A percentile compares a stretch with the other conserved stretches of the same genome.
Conservation (phyloP, 2,888 invertebrate species). For the Mesoligia furuncula region DNA sequence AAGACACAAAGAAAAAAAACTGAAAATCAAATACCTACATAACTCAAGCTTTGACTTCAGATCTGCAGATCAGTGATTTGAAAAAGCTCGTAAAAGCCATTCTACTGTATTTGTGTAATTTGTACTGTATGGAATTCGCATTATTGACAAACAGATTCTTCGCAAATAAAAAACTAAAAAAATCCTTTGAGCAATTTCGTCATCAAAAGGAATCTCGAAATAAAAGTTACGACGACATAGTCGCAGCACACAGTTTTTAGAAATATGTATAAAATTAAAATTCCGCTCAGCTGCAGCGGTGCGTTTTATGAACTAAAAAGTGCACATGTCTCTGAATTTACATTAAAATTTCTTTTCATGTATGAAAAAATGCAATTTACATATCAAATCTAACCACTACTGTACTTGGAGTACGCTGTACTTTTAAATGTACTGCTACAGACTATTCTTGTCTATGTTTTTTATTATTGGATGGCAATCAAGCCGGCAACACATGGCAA, state of each 20-base stretch:
- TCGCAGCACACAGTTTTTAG: neutral
- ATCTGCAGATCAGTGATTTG: constrained; percentile 22
- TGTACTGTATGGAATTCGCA: constrained; percentile 2
- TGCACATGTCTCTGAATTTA: constrained; percentile 22
- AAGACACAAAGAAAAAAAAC: neutral
- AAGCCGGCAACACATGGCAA: neutral
- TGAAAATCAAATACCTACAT: neutral
- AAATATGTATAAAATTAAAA: constrained; percentile 44
- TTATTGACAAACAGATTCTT: constrained; percentile 4
- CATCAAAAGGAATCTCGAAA: constrained; percentile 1
- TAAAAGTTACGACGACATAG: constrained; percentile 11
- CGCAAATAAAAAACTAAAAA: neutral
- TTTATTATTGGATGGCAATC: neutral
- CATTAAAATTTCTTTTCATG: neutral
- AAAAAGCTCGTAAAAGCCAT: neutral
- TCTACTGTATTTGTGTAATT: neutral
- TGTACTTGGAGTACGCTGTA: neutral
- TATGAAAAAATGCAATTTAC: neutral
- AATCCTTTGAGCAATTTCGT: neutral
- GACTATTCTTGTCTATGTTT: neutral
- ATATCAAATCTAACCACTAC: neutral
- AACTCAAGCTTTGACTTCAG: neutral
- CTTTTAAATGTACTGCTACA: neutral
- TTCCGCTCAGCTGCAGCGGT: constrained; percentile 25
- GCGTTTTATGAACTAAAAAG: constrained; percentile 36